A percentile compares a stretch with the other conserved stretches of the same genome.
Conservation (phyloP, 2,888 invertebrate genomes). For the Eupithecia insigniata region DNA sequence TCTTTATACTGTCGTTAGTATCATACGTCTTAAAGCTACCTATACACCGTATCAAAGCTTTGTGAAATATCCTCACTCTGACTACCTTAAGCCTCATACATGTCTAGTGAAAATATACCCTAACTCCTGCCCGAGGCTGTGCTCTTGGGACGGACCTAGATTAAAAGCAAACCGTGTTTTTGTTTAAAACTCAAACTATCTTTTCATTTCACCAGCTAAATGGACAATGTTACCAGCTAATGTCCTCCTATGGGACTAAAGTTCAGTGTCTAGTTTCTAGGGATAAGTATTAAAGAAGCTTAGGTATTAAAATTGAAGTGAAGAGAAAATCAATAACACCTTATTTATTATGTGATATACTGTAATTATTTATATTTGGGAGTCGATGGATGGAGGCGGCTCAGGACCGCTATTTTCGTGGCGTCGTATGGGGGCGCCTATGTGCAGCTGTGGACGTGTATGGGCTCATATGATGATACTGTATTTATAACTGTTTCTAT, state of each 20-base stretch:
- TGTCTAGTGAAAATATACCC: neutral
- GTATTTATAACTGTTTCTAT: no score
- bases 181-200: neutral
- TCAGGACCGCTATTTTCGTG: no score
- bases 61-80: neutral
- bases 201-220: neutral
- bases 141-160: conserved; percentile 1
- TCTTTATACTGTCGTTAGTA: neutral
- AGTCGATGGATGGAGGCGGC: no score
- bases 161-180: conserved; percentile 2
- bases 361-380: no score
- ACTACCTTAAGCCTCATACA: neutral
- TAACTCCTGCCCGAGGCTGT: neutral
- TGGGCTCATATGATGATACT: no score
- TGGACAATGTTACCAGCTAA: neutral
- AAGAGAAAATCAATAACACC: no score
- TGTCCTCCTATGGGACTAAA: neutral
- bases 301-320: no score
- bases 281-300: neutral
- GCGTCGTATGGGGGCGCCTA: no score
- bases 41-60: neutral
- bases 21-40: neutral
- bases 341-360: no score
- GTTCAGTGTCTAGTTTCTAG: neutral
- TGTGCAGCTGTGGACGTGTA: no score